These are phyloP conservation scores for Selene dorsalis DNA, from an alignment of 2,797 vertebrate genomes.

Conservation along the genomic window DNA sequence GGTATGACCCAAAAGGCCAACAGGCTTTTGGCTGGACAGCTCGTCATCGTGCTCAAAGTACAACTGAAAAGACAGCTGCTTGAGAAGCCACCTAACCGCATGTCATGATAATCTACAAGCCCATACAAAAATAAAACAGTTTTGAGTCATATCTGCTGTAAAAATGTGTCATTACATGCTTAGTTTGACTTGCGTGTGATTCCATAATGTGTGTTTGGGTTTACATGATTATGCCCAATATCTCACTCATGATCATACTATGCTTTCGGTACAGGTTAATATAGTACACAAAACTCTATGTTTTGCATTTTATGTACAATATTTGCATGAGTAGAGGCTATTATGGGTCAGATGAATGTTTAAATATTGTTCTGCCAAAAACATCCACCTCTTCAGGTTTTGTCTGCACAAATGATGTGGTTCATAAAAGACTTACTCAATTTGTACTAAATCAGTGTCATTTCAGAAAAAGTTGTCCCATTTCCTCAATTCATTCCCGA, in stretches of 20 bases:
- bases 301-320: neutral
- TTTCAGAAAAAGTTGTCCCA: neutral
- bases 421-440: neutral
- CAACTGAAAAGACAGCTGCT: neutral
- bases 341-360: neutral
- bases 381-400: neutral
- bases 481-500: slow-evolving; percentile 20
- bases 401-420: slow-evolving; percentile 1
- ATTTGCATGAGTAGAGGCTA: neutral
- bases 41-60: neutral
- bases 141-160: neutral
- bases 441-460: neutral
- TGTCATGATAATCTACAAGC: neutral
- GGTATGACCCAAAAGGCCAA: neutral
- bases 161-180: neutral
- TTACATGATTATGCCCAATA: neutral
- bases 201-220: neutral
- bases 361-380: neutral
- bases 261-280: neutral
- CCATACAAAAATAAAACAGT: neutral
- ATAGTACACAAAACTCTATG: neutral
- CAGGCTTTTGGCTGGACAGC: neutral
- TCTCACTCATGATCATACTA: neutral
- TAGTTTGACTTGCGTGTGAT: neutral
- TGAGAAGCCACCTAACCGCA: neutral